A percentile compares a stretch with the other conserved stretches of the same genome.
Conservation (phyloP, 2,797 vertebrate genomes). For the Sebastes itinus region DNA sequence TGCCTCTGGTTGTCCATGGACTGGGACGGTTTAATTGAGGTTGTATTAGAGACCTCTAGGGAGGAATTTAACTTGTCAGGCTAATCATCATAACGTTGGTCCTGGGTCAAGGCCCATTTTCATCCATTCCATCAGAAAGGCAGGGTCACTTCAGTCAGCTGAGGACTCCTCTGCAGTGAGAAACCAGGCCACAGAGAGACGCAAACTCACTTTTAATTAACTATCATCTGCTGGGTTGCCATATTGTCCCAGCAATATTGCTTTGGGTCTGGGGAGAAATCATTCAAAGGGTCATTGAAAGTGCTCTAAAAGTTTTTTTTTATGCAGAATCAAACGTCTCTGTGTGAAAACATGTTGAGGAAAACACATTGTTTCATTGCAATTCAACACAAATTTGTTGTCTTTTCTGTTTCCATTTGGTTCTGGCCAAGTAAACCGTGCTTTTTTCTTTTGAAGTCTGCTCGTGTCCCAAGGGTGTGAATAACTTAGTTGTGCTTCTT, state of each 20-base stretch:
- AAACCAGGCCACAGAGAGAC: slow-evolving; percentile 26
- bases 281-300: slow-evolving; percentile 37
- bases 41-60: slow-evolving; percentile 59
- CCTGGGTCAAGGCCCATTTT: slow-evolving; percentile 64
- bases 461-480: slow-evolving; percentile 60
- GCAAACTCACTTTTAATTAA: slow-evolving; percentile 59
- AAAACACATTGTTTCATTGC: slow-evolving; percentile 38
- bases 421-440: slow-evolving; percentile 41
- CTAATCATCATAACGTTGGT: slow-evolving; percentile 69
- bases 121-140: slow-evolving; percentile 39
- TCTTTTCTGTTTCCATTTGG: slow-evolving; percentile 42
- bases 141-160: slow-evolving; percentile 48
- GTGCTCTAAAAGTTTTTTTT: slow-evolving; percentile 30
- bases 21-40: slow-evolving; percentile 69
- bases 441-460: slow-evolving; percentile 68
- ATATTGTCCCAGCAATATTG: slow-evolving; percentile 17
- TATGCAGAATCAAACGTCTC: neutral
- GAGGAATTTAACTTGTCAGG: slow-evolving; percentile 72
- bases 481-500: slow-evolving; percentile 66
- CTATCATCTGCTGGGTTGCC: slow-evolving; percentile 17
- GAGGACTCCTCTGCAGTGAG: slow-evolving; percentile 36
- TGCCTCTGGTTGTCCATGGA: slow-evolving; percentile 31
- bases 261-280: slow-evolving; percentile 21
- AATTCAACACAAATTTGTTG: slow-evolving; percentile 36
- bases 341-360: slow-evolving; percentile 20